Base-by-base conservation (phyloP, 2,888 invertebrate species). In the Eristalis arbustorum region DNA sequence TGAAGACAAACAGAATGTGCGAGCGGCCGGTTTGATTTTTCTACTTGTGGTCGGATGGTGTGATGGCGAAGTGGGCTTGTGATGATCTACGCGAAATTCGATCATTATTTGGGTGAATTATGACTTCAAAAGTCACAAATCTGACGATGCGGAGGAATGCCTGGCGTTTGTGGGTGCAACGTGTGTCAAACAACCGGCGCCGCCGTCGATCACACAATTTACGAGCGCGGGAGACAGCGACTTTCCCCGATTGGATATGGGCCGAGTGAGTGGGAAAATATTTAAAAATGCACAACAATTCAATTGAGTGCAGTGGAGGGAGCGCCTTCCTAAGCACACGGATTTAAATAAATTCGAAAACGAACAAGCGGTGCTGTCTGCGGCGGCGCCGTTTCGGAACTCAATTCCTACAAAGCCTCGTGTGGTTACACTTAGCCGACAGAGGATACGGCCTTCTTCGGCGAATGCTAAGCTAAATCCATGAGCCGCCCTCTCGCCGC, bases 331-430 rank as follows among this genome's bases (percentile, higher is more conserved):
- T 40, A 67, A 59, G 59, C 66, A 8, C 14, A 28, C 8, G 76
- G 49, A 68, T 61, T 68, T 62, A 61, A 75, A 75, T 75, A 59
- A 75, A 75, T 75, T 42, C 42, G 49, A 75, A 61, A 59, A 34
- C 59, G 23, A 69, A 56, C 34, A 37, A 57, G 28, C 22, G 18
- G 6, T 28, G 14, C 18, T 22, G 22, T 68, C 42, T 42, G 42
- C 14, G 42, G 42, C 14, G 42, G 42, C 10, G 8, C 31, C 10
- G n/a, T 49, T 18, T 40, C 18, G n/a, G 49, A 18, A 18, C n/a
- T 67, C 18, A 31, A 13, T 31, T 49, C 18, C 18, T 14, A 14
- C n/a, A 62, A 61, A 62, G 76, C 40, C 13, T 18, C 57, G 31
- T 3, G 8, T 68, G 49, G n/a, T 1, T 49, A 6, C n/a, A 31